A percentile compares a stretch with the other conserved stretches of the same genome.
These are phyloP conservation scores for Istiophorus platypterus DNA, from an alignment of 2,113 vertebrate species.

Conservation along the genomic window DNA sequence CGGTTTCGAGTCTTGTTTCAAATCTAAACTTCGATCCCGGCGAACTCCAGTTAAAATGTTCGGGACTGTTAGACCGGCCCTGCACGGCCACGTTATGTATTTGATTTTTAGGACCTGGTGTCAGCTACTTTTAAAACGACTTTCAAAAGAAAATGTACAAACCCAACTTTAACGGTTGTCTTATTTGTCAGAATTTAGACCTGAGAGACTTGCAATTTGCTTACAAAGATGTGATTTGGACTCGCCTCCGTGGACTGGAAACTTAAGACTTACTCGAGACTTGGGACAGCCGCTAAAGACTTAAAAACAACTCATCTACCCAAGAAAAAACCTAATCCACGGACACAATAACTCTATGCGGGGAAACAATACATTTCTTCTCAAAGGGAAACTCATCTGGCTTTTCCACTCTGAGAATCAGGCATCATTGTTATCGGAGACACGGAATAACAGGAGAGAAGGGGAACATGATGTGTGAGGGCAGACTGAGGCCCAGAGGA, in stretches of 20 bases:
- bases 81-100: background rate
- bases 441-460: slow-evolving; percentile 51
- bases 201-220: background rate
- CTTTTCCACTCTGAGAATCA: slow-evolving; percentile 64
- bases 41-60: too few species aligned
- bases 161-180: background rate
- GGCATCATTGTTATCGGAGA: slow-evolving; percentile 70
- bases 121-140: background rate
- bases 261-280: background rate
- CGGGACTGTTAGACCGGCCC: background rate
- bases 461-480: slow-evolving; percentile 51
- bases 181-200: background rate
- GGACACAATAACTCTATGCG: slow-evolving; percentile 33
- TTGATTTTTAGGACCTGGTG: background rate
- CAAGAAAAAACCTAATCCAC: slow-evolving; percentile 33
- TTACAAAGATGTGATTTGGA: background rate
- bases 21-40: too few species aligned
- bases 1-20: too few species aligned
- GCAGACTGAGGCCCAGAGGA: slow-evolving; percentile 70
- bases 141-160: background rate
- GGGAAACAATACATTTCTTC: slow-evolving; percentile 63
- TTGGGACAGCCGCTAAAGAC: background rate
- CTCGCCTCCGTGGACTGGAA: background rate
- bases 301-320: slow-evolving; percentile 10
- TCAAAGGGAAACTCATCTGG: slow-evolving; percentile 48